These are phyloP conservation scores for Phyllotreta cruciferae DNA, from an alignment of 2,888 invertebrate genomes.

Conservation along the genomic window DNA sequence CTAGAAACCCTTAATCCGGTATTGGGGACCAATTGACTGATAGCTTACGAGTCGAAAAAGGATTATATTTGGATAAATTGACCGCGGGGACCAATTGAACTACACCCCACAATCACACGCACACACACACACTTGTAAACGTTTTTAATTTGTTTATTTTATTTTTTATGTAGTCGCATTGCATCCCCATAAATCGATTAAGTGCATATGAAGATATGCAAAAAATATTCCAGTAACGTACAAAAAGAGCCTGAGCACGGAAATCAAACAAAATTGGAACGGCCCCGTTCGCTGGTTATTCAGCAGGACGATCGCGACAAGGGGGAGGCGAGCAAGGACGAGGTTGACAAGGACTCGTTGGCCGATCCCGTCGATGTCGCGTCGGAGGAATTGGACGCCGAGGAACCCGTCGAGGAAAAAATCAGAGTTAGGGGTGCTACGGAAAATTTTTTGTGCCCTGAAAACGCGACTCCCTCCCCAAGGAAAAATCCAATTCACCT, in stretches of 20 bases:
- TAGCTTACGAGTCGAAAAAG: no score
- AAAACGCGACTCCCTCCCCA: slow-evolving; percentile 49
- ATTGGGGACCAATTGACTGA: no score
- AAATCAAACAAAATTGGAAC: slow-evolving; percentile 54
- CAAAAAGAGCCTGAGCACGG: slow-evolving; percentile 33
- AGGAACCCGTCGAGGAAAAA: slow-evolving; percentile 12
- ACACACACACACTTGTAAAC: no score
- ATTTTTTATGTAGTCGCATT: slow-evolving; percentile 54
- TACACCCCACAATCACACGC: no score
- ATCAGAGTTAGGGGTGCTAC: slow-evolving; percentile 21
- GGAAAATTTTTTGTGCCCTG: slow-evolving; percentile 33
- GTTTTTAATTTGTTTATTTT: slow-evolving; percentile 47
- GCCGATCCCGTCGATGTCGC: slow-evolving; percentile 14
- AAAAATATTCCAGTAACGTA: slow-evolving; percentile 54
- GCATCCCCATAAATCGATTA: slow-evolving; percentile 52
- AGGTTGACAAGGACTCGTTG: slow-evolving; percentile 27
- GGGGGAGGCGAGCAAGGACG: slow-evolving; percentile 38
- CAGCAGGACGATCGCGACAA: slow-evolving; percentile 58
- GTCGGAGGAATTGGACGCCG: slow-evolving; percentile 15
- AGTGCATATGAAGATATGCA: slow-evolving; percentile 32
- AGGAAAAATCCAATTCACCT: slow-evolving; percentile 58
- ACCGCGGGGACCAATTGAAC: neutral
- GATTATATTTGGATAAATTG: no score
- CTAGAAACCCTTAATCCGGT: no score
- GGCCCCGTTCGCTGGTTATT: slow-evolving; percentile 63